A percentile compares a stretch with the other conserved stretches of the same genome.
phyloP scores from a whole-genome alignment of 2,888 invertebrate species.

The Oconnorella tubifera region DNA sequence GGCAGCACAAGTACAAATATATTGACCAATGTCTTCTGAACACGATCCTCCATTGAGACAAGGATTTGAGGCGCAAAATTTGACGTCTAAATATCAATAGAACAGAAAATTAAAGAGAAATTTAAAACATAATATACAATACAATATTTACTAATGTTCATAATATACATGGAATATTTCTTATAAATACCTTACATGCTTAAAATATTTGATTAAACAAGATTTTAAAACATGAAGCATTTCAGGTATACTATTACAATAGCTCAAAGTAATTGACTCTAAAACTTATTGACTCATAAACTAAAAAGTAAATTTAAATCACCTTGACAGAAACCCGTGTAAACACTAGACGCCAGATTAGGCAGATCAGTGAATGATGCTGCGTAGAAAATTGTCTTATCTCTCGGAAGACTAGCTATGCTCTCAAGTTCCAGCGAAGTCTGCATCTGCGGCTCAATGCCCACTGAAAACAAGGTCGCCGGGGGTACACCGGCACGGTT shows the following conservation, averaged over 20 bases:
- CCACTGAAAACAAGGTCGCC: slow-evolving; percentile 16
- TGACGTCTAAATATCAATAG: slow-evolving; percentile 37
- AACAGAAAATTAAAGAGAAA: too few species aligned
- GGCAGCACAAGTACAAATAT: slow-evolving; percentile 41
- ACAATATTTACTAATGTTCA: too few species aligned
- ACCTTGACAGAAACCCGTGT: too few species aligned
- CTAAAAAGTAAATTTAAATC: too few species aligned
- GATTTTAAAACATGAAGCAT: too few species aligned
- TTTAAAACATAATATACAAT: too few species aligned
- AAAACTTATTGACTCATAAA: too few species aligned
- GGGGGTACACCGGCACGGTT: slow-evolving; percentile 15
- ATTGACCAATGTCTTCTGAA: slow-evolving; percentile 40
- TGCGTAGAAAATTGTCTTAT: slow-evolving; percentile 44
- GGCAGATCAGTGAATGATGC: slow-evolving; percentile 14
- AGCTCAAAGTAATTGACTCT: too few species aligned
- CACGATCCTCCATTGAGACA: slow-evolving; percentile 46
- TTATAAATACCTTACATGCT: too few species aligned
- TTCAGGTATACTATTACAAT: too few species aligned
- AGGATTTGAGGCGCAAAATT: slow-evolving; percentile 42
- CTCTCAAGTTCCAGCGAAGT: slow-evolving; percentile 42
- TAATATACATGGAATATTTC: too few species aligned
- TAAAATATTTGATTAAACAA: too few species aligned
- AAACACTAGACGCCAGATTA: neutral
- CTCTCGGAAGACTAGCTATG: slow-evolving; percentile 46
- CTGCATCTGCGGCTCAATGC: slow-evolving; percentile 17